Base-by-base conservation (phyloP, 2,888 invertebrate species). In the Pristionchus arcanus region DNA sequence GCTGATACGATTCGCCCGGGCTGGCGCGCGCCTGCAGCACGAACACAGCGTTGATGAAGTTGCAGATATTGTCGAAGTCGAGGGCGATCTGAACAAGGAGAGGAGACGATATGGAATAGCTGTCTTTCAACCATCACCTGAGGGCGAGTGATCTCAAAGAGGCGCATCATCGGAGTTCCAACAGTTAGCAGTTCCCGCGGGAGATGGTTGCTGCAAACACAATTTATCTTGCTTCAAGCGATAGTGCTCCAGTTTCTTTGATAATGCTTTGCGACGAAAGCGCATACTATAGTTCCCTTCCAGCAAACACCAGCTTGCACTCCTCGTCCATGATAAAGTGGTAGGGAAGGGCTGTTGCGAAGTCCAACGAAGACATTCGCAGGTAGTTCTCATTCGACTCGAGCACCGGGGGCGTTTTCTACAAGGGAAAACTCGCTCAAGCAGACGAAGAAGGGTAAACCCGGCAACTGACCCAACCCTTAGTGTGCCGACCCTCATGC, bases 31-130 rank as follows among this genome's bases (percentile, higher is more conserved):
- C 92, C 77, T 94, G 93, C 16, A 94, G 90, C 5, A 94, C 93
- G 90, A 94, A 94, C 55, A 94, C 94, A 16, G 93, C 93, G 88
- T 94, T 94, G 90, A 94, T 94, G 87, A 94, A 94, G 90, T 94
- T 92, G 85, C 93, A 92, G 84, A 94, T 94, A 84, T 93, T 94
- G 63, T 95, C 95, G 90, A 94, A 95, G 90, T 94, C 94, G n/a
- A 95, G 90, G 28, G 94, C 94, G 84, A 95, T 94, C 49, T 81
- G n/a, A 53, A 53, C 49, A 53, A 13, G 13, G 49, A 53, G 49
- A 53, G 13, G 49, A 53, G 49, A 7, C 7, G 49, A 53, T 53
- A 53, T n/a, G n/a, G n/a, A n/a, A n/a, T n/a, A n/a, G n/a, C n/a
- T n/a, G n/a, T n/a, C n/a, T n/a, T n/a, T n/a, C n/a, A n/a, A n/a